Conservation (phyloP, 2,888 invertebrate species). For the Napeogenes inachia region DNA sequence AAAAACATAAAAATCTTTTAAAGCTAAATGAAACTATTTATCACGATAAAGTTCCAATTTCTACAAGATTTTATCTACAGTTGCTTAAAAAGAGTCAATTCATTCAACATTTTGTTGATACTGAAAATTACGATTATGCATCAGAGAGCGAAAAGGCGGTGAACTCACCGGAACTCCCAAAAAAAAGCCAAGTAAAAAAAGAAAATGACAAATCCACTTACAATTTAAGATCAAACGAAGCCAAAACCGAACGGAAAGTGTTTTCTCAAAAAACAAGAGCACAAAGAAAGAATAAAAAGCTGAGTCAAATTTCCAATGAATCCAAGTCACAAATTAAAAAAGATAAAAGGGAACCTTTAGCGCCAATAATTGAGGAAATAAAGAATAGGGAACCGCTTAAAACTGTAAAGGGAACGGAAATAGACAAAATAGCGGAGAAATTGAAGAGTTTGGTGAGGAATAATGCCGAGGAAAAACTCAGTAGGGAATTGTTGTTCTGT, state of each 20-base stretch:
- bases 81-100: conserved; percentile 65
- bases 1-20: conserved; percentile 55
- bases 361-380: conserved; percentile 66
- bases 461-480: conserved; percentile 47
- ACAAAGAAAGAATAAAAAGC: conserved; percentile 36
- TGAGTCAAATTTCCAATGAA: conserved; percentile 18
- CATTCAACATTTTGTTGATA: conserved; percentile 51
- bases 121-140: conserved; percentile 63
- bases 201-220: conserved; percentile 51
- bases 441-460: conserved; percentile 56
- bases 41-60: conserved; percentile 67
- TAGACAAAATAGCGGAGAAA: conserved; percentile 70
- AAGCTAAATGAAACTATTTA: conserved; percentile 63
- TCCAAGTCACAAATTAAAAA: conserved; percentile 36
- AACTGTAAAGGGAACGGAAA: conserved; percentile 48
- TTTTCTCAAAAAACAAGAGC: conserved; percentile 46
- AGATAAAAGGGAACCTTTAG: conserved; percentile 50
- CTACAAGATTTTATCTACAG: conserved; percentile 66
- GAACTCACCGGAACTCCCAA: conserved; percentile 41
- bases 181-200: conserved; percentile 42
- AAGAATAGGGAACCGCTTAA: conserved; percentile 56
- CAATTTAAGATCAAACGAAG: conserved; percentile 59
- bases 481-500: conserved; percentile 56
- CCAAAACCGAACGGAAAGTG: conserved; percentile 57
- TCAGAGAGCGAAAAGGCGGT: conserved; percentile 58